Percentiles rank a stretch among this genome's conserved stretches.
These are phyloP conservation scores for Limenitis camilla DNA, from an alignment of 2,888 invertebrate genomes.

Conservation along the genomic window DNA sequence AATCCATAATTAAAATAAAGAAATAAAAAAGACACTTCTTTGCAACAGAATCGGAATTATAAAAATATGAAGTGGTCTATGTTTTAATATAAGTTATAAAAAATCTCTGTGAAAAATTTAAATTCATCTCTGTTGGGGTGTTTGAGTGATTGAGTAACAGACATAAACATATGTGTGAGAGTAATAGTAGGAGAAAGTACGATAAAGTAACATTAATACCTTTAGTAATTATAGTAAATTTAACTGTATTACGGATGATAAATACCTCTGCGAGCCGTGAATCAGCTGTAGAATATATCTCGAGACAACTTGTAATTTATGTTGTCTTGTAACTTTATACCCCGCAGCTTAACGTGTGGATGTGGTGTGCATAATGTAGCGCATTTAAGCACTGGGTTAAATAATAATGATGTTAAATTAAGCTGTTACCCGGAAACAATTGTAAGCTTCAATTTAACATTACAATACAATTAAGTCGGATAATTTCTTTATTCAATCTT, in stretches of 20 bases:
- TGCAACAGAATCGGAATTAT: no score
- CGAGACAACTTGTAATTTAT: constrained; percentile 41
- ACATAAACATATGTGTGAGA: no score
- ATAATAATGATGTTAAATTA: neutral
- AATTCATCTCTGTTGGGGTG: no score
- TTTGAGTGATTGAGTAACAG: no score
- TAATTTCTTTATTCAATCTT: no score
- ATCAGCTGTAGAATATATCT: constrained; percentile 37
- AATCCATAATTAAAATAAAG: no score
- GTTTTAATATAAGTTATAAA: no score
- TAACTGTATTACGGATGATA: constrained; percentile 21
- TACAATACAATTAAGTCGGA: neutral
- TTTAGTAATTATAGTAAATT: constrained; percentile 9
- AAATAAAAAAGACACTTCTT: no score
- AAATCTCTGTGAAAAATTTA: no score
- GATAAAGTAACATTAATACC: no score
- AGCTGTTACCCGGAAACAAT: neutral
- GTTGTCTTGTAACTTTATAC: constrained; percentile 36
- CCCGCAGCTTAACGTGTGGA: constrained; percentile 33
- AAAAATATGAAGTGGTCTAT: no score
- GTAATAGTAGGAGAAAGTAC: no score
- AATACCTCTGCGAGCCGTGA: constrained; percentile 24
- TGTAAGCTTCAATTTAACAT: neutral
- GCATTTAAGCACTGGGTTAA: constrained; percentile 1
- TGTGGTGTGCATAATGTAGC: constrained; percentile 23